These are phyloP conservation scores for Actinia tenebrosa DNA, from an alignment of 64 coral and sea anemone species.

Conservation along the genomic window DNA sequence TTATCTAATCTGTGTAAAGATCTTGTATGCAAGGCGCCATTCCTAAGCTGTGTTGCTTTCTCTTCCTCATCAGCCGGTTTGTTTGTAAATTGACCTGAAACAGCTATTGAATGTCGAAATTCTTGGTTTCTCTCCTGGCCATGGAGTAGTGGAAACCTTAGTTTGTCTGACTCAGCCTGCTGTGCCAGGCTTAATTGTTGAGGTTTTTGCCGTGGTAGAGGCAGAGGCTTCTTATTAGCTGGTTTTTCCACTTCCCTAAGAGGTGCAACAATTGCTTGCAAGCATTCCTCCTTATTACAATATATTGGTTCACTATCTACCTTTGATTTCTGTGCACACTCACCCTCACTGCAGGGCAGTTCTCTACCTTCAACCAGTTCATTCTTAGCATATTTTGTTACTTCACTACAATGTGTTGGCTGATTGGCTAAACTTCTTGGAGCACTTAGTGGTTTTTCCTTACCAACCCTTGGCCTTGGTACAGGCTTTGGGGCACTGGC, in stretches of 20 bases:
- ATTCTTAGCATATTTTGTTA: neutral
- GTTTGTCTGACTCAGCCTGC: too few relatives aligned
- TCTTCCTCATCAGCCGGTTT: neutral
- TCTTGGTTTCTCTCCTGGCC: neutral
- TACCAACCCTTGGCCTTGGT: neutral
- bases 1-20: neutral
- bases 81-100: neutral
- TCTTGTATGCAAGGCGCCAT: neutral
- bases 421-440: neutral
- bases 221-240: neutral
- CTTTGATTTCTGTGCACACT: neutral
- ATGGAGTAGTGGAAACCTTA: neutral
- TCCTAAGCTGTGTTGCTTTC: neutral
- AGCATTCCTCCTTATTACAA: neutral
- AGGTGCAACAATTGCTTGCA: neutral
- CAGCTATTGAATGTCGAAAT: neutral
- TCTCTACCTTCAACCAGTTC: neutral
- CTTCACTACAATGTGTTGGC: neutral
- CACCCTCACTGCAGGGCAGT: neutral
- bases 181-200: too few relatives aligned
- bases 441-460: neutral
- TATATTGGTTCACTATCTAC: neutral
- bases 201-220: neutral
- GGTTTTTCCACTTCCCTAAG: neutral
- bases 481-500: neutral